phyloP scores from a whole-genome alignment of 2,797 vertebrate genomes.

The Aeoliscus strigatus region DNA sequence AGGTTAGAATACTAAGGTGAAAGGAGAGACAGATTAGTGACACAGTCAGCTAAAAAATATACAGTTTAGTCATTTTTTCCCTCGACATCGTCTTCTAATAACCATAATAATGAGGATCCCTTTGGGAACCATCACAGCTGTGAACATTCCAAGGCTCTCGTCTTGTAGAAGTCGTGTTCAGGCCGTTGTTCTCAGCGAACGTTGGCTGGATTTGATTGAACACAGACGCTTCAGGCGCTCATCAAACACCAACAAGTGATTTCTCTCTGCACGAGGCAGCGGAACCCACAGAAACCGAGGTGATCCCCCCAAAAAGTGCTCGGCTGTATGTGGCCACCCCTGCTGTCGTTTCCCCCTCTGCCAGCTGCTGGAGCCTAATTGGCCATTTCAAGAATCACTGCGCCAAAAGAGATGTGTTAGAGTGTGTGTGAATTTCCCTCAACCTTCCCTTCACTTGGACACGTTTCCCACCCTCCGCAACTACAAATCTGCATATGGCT shows the following conservation, averaged over 20 bases:
- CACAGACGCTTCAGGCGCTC: too few species aligned
- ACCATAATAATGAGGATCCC: too few species aligned
- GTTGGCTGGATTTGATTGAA: too few species aligned
- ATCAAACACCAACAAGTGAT: too few species aligned
- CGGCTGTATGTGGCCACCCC: constrained; percentile 47
- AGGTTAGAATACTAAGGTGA: not conserved
- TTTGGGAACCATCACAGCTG: not conserved
- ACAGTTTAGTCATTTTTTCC: not conserved
- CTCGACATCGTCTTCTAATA: not conserved
- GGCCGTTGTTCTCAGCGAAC: too few species aligned
- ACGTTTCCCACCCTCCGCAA: constrained; percentile 54
- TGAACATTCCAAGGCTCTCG: too few species aligned
- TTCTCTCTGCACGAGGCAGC: not conserved
- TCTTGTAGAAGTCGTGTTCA: too few species aligned
- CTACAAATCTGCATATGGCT: constrained; percentile 60
- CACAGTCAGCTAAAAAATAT: not conserved
- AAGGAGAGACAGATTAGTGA: not conserved
- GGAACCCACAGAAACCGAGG: constrained; percentile 36
- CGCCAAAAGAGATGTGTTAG: constrained; percentile 66
- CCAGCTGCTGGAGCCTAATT: constrained; percentile 72
- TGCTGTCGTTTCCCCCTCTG: constrained; percentile 46
- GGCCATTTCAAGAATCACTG: constrained; percentile 64
- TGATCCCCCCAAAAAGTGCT: constrained; percentile 21
- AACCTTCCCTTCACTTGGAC: constrained; percentile 40
- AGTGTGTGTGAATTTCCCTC: constrained; percentile 54